Conservation (phyloP, 2,888 invertebrate species). For the Acheta domesticus region DNA sequence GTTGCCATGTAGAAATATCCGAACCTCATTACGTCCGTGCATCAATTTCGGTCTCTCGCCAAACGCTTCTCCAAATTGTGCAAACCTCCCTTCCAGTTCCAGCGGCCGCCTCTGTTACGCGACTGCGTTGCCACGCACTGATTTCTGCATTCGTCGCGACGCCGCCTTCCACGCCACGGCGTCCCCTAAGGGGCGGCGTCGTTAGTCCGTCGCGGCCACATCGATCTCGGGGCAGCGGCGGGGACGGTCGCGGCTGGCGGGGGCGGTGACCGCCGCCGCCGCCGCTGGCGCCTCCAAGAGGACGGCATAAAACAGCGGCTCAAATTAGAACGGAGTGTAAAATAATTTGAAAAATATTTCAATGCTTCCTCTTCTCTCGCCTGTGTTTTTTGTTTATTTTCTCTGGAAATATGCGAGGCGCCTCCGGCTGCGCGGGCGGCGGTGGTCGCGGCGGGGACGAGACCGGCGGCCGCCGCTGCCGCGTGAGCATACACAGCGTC, state of each 20-base stretch:
- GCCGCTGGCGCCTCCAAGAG: background rate
- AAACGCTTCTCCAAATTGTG: too few species aligned
- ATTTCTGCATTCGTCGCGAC: too few species aligned
- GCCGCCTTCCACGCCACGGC: too few species aligned
- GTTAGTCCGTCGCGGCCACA: too few species aligned
- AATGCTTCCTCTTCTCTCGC: background rate
- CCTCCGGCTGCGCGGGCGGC: background rate
- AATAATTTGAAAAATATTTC: background rate
- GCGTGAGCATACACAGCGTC: conserved; percentile 9
- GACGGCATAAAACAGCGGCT: background rate
- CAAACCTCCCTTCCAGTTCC: too few species aligned
- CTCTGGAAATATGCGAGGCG: background rate
- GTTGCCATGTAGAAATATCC: too few species aligned
- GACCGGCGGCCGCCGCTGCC: background rate
- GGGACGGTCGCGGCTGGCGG: background rate
- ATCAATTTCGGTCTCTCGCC: too few species aligned
- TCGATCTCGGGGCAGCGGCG: background rate
- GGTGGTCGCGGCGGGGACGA: background rate
- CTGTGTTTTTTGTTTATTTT: too few species aligned
- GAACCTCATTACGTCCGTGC: too few species aligned
- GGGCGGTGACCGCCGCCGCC: background rate
- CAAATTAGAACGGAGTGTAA: conserved; percentile 9
- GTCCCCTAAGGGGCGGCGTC: too few species aligned
- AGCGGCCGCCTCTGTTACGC: too few species aligned
- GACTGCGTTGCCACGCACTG: too few species aligned